Base-by-base conservation (phyloP, 2,797 vertebrate genomes). In the Hydrolagus colliei region DNA sequence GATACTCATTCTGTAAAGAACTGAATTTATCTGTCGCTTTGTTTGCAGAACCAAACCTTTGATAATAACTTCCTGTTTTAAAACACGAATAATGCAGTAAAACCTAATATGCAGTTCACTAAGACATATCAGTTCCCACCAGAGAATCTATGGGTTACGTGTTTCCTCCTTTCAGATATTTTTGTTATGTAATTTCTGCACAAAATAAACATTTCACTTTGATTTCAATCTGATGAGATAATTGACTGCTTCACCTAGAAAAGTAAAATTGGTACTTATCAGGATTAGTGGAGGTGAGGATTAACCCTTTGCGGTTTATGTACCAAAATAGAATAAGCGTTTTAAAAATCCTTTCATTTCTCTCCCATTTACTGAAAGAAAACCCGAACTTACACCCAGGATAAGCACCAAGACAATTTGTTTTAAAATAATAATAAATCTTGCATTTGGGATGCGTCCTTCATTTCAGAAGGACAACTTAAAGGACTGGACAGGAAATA, bases 1-100 rank as follows among this genome's bases (percentile, higher is more conserved):
- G 87, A 88, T 90, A 88, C 88, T 87, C 86, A 87, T 52, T 71
- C 68, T 71, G 27, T 84, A 52, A 32, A 12, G 59, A 77, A 77
- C 41, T 77, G 75, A 61, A 84, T 84, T 41, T 84, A 71, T 71
- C 79, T 68, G 79, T 84, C 65, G 41, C 20, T 84, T 84, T 71
- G 65, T 84, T 84, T 84, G 79, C 10, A 84, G 18, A 71, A 84
- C 65, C 65, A 84, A 41, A 20, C 65, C 79, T 84, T 84, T 84
- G 79, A 84, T 84, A 84, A 84, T 71, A 82, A 71, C 79, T 84
- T 84, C 79, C 27, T 84, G 65, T 41, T 84, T 84, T 79, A 32
- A 84, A 84, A 84, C 79, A 84, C 68, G 79, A 84, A 32, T 84
- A 71, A 84, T 84, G 32, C 79, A 84, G 79, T 32, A 84, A 84